These are phyloP conservation scores for Tachuris rubrigastra DNA, from an alignment of 2,113 vertebrate species.

Conservation along the genomic window DNA sequence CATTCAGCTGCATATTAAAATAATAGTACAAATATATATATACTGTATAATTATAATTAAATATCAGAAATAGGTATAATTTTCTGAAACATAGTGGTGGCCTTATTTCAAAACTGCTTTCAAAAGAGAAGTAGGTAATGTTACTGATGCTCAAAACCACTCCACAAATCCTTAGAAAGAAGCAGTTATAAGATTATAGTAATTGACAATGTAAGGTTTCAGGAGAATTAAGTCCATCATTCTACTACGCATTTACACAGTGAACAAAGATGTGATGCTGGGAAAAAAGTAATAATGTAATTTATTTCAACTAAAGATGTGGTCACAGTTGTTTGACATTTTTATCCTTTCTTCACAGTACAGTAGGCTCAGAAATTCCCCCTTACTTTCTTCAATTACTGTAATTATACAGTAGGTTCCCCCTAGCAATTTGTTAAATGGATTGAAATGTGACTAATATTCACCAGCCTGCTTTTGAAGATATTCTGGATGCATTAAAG, in stretches of 20 bases:
- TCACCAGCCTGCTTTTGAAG: conserved; percentile 13
- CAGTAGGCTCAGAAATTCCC: background rate
- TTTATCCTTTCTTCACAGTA: background rate
- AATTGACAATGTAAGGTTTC: background rate
- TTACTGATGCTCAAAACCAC: background rate
- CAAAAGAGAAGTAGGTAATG: background rate
- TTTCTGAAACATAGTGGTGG: background rate
- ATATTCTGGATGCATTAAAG: background rate
- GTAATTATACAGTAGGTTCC: background rate
- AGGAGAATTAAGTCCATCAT: background rate
- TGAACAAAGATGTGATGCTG: background rate
- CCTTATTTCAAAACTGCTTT: background rate
- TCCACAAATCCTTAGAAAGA: background rate
- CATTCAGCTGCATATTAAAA: background rate
- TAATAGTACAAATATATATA: background rate
- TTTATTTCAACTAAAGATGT: background rate
- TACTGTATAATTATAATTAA: background rate
- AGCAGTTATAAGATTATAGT: background rate
- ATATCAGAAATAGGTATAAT: background rate
- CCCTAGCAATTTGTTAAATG: background rate
- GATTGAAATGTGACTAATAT: background rate
- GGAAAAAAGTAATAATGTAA: background rate
- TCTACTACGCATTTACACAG: background rate
- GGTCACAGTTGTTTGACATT: background rate
- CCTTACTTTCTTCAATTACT: background rate